Base-by-base conservation (phyloP, 2,888 invertebrate genomes). In the Andrena bicolor region DNA sequence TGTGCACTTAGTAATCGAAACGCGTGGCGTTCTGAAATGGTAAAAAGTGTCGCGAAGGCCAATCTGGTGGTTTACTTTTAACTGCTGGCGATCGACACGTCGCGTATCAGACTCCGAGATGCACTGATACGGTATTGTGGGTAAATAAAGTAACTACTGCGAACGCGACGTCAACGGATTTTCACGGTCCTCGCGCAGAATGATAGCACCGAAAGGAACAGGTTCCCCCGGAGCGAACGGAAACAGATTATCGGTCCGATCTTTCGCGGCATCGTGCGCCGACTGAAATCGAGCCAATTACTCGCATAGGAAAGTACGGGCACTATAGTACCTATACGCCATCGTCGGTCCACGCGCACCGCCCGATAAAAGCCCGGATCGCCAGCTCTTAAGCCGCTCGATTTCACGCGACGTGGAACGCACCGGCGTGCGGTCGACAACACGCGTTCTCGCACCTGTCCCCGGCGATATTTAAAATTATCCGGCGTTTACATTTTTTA, bases 161-260 rank as follows among this genome's bases (percentile, higher is more conserved):
- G 4, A 41, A 16, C 41, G 41, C 41, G 23, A 32, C 16, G 32
- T 35, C 41, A 13, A 23, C 16, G 53, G 49, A 76, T 58, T 56
- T 28, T 13, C 26, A 26, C 32, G 49, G 35, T 7, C 35, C 51
- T n/a, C 49, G 68, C 53, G 32, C 30, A 48, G 41, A 41, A 63
- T 35, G 20, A 63, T 51, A n/a, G 35, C 28, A 8, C 30, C 63
- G 80, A 61, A 35, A 10, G 72, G 68, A 77, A 77, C 80, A 77
- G 80, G 80, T 80, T 69, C 77, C n/a, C 48, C 28, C 16, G 26
- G 13, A n/a, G 56, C 63, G 13, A 60, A 70, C 63, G 72, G 80
- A 66, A 76, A 58, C 64, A 76, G 77, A 81, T 86, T 86, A 86
- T 86, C 86, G 53, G 30, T 20, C 56, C 41, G 69, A 86, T 86